Evolutionary conservation across 2,797 vertebrate species (phyloP).

Genomic region (Perodicticus potto): DNA sequence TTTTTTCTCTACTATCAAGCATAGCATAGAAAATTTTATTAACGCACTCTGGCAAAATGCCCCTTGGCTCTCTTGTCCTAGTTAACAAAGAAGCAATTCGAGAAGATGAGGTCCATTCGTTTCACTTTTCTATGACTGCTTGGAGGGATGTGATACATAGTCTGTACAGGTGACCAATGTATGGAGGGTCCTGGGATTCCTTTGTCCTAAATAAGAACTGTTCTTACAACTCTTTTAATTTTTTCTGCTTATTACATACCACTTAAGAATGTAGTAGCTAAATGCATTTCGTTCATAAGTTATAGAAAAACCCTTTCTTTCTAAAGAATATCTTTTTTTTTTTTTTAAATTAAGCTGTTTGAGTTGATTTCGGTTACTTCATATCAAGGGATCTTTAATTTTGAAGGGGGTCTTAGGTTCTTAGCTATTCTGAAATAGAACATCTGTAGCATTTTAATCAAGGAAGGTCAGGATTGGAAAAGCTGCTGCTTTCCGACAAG

Average conservation of each 20-base stretch:
- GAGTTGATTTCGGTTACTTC: not conserved
- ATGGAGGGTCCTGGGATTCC: not conserved
- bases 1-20: constrained; percentile 14
- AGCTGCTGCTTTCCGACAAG: not conserved
- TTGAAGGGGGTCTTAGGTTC: not conserved
- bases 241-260: not conserved
- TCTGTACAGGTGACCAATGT: not conserved
- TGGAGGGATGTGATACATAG: not conserved
- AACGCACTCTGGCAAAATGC: not conserved
- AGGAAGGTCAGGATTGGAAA: not conserved
- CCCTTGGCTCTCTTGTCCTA: not conserved
- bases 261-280: not conserved
- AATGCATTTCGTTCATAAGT: not conserved
- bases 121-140: not conserved
- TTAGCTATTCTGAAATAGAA: not conserved
- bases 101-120: not conserved
- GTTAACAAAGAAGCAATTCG: not conserved
- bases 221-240: not conserved
- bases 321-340: not conserved
- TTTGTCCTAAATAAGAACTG: not conserved
- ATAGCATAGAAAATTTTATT: not conserved
- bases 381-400: not conserved
- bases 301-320: not conserved
- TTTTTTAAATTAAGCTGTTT: not conserved
- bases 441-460: constrained; percentile 25